A percentile compares a stretch with the other conserved stretches of the same genome.
Evolutionary conservation across 2,888 invertebrate genomes (phyloP).

Genomic region (Cheilosia pagana): DNA sequence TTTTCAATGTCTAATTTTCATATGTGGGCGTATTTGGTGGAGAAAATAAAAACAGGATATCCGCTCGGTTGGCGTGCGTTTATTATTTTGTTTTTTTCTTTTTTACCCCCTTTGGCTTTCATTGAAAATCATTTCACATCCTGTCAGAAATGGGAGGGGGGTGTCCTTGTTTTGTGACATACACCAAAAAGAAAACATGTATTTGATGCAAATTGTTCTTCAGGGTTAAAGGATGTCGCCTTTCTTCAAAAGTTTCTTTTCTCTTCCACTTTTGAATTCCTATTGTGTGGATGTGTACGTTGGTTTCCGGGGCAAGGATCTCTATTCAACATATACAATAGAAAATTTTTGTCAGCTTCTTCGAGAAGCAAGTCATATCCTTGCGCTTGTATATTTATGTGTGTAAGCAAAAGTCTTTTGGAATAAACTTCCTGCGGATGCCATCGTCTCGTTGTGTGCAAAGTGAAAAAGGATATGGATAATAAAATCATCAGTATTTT

Average conservation of each 20-base stretch:
- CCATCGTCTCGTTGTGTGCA: constrained; percentile 50
- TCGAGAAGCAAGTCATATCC: constrained; percentile 17
- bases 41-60: constrained; percentile 13
- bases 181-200: constrained; percentile 7
- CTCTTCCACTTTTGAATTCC: constrained; percentile 17
- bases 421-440: constrained; percentile 40
- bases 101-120: constrained; percentile 39
- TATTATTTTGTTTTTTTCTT: constrained; percentile 33
- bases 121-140: constrained; percentile 63
- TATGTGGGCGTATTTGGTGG: neutral
- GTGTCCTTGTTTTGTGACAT: constrained; percentile 44
- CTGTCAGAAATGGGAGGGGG: constrained; percentile 17
- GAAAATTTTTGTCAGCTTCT: constrained; percentile 4
- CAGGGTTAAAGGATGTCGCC: constrained; percentile 29
- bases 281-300: neutral
- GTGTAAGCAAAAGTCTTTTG: constrained; percentile 24
- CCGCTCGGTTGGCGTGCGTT: neutral
- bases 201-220: constrained; percentile 49
- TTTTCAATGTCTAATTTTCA: constrained; percentile 2
- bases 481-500: constrained; percentile 66
- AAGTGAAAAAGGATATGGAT: constrained; percentile 68
- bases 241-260: constrained; percentile 6
- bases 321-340: constrained; percentile 1
- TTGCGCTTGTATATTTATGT: neutral
- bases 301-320: constrained; percentile 38